A percentile compares a stretch with the other conserved stretches of the same genome.
These are phyloP conservation scores for Gortyna flavago DNA, from an alignment of 2,888 invertebrate species.

Conservation along the genomic window DNA sequence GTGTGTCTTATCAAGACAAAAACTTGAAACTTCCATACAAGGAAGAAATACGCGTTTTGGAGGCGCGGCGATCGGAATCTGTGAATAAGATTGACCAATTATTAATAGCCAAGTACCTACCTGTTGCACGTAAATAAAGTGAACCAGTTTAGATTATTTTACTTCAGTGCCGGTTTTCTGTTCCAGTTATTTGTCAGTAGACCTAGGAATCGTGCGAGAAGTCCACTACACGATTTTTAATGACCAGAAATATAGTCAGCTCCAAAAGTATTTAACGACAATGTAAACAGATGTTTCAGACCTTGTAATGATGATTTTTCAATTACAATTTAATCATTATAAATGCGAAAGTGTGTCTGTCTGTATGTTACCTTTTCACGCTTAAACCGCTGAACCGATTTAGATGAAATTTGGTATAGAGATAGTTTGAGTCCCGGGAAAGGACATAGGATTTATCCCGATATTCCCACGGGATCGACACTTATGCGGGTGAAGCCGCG, in stretches of 20 bases:
- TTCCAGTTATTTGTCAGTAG: conserved; percentile 56
- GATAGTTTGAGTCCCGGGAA: too few species aligned
- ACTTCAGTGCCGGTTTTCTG: conserved; percentile 38
- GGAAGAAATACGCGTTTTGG: conserved; percentile 48
- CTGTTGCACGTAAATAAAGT: conserved; percentile 17
- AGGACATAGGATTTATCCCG: too few species aligned
- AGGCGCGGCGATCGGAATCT: conserved; percentile 43
- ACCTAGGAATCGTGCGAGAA: conserved; percentile 16
- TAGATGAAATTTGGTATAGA: too few species aligned
- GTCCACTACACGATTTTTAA: not conserved
- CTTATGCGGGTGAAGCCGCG: too few species aligned
- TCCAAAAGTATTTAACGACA: not conserved
- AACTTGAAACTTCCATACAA: conserved; percentile 40
- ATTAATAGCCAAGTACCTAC: conserved; percentile 7
- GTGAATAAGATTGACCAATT: conserved; percentile 49
- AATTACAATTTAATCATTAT: too few species aligned
- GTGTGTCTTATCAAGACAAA: conserved; percentile 37
- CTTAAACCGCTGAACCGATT: too few species aligned
- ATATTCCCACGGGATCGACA: too few species aligned
- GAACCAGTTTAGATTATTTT: conserved; percentile 58
- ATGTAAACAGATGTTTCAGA: not conserved
- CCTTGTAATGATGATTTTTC: too few species aligned
- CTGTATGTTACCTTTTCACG: too few species aligned
- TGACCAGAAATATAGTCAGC: not conserved
- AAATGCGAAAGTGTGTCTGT: too few species aligned